Evolutionary conservation across 1,140 invertebrate genomes (phyloP).

Genomic region (Sycophaga agraensis): DNA sequence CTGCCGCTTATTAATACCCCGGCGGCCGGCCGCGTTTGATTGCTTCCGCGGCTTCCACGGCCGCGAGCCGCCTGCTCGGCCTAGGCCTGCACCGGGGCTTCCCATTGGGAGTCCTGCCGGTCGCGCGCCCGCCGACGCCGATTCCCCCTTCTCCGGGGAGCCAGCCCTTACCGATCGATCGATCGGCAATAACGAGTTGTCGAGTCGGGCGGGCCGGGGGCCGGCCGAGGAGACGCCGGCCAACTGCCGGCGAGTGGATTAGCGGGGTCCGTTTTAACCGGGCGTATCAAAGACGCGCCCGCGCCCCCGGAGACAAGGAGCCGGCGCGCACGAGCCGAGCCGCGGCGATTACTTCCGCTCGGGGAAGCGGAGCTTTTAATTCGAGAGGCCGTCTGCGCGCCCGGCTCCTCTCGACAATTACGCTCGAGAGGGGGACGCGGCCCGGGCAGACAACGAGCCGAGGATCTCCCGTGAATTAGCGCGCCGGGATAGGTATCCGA

Average conservation of each 20-base stretch:
- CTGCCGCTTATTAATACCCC: no score
- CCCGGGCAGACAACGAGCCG: not conserved
- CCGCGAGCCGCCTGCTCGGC: slow-evolving; percentile 3
- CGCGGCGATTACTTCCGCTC: slow-evolving; percentile 38
- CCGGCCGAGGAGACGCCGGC: no score
- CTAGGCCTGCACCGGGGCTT: no score
- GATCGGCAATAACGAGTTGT: no score
- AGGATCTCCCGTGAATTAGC: slow-evolving; percentile 44
- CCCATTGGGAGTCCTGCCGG: no score
- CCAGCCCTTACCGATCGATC: slow-evolving; percentile 11
- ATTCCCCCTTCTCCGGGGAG: not conserved
- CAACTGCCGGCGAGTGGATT: slow-evolving; percentile 23
- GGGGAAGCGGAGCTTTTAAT: slow-evolving; percentile 43
- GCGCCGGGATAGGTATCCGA: slow-evolving; percentile 44
- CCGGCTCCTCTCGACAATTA: slow-evolving; percentile 48
- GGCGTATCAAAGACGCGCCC: slow-evolving; percentile 19
- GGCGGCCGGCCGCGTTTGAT: no score
- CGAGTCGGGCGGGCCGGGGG: no score
- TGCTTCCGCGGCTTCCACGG: slow-evolving; percentile 46
- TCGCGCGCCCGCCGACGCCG: no score
- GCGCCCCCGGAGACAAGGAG: not conserved
- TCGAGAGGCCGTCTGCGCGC: slow-evolving; percentile 29
- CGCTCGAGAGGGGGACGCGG: slow-evolving; percentile 38
- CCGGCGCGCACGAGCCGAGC: not conserved
- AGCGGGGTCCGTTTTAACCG: slow-evolving; percentile 20